A percentile compares a stretch with the other conserved stretches of the same genome.
phyloP scores from a whole-genome alignment of 2,888 invertebrate species.

The Mesorhabditis spiculigera region DNA sequence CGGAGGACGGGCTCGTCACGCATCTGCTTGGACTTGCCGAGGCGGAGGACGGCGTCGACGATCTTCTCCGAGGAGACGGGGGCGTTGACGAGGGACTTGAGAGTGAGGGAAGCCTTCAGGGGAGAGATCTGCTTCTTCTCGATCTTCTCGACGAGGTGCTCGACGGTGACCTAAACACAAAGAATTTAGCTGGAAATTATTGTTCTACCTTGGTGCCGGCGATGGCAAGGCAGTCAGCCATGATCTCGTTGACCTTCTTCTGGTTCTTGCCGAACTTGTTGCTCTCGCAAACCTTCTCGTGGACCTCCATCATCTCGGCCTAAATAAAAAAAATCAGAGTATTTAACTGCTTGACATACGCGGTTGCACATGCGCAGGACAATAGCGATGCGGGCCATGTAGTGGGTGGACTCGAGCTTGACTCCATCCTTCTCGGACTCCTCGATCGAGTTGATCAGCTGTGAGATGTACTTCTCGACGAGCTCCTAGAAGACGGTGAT shows the following conservation, averaged over 20 bases:
- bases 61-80: slow-evolving; percentile 30
- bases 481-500: slow-evolving; percentile 15
- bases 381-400: slow-evolving; percentile 45
- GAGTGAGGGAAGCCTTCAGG: slow-evolving; percentile 29
- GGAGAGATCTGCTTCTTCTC: slow-evolving; percentile 35
- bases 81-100: slow-evolving; percentile 39
- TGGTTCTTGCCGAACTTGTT: slow-evolving; percentile 1
- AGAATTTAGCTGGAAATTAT: slow-evolving; percentile 7
- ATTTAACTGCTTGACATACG: slow-evolving; percentile 8
- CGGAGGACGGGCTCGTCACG: slow-evolving; percentile 26
- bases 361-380: slow-evolving; percentile 37
- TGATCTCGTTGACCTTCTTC: slow-evolving; percentile 36
- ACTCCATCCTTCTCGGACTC: slow-evolving; percentile 16
- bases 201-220: slow-evolving; percentile 31
- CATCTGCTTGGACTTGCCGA: slow-evolving; percentile 30
- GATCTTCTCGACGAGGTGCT: slow-evolving; percentile 36
- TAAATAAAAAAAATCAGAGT: not conserved
- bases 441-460: slow-evolving; percentile 30
- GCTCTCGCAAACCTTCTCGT: slow-evolving; percentile 22
- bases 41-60: slow-evolving; percentile 24
- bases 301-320: slow-evolving; percentile 21
- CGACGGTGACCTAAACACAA: slow-evolving; percentile 27
- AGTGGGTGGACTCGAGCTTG: slow-evolving; percentile 23
- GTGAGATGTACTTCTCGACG: slow-evolving; percentile 25
- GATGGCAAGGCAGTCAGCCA: slow-evolving; percentile 39